Base-by-base conservation (phyloP, 2,888 invertebrate genomes). In the Tanypteryx hageni region DNA sequence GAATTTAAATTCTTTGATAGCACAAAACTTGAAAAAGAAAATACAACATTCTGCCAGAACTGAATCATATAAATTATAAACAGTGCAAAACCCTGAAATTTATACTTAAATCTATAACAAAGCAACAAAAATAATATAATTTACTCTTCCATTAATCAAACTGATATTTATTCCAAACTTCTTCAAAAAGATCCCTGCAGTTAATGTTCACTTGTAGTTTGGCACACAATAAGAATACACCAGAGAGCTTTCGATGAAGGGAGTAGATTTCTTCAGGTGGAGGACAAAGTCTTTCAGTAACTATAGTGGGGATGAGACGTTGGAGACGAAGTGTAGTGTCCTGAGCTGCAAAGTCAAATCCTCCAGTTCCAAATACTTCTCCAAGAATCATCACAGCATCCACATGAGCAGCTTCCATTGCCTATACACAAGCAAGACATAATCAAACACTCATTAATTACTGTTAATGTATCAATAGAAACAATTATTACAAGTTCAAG, bases 221-320 rank as follows among this genome's bases (percentile, higher is more conserved):
- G 0, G 98, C 96, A 94, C 99, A 99, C 0, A 99, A 95, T 56
- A 99, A 95, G 95, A 99, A 99, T 18, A 99, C 97, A 0, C 99
- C 99, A 0, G 99, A 98, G 86, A 99, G 96, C 95, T 99, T 99
- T 93, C 99, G 96, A 95, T 99, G 99, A 31, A 99, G 96, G 0
- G 99, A 99, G 95, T 99, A 99, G 93, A 99, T 98, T 95, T 99
- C 99, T 95, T 99, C 99, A 0, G 99, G 99, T 0, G 99, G 99
- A 1, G 99, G 99, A 93, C 99, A 98, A 2, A 99, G 96, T 44
- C 99, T 96, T 94, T 99, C 99, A 84, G 97, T 97, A 92, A 99
- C 96, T 96, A 99, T 99, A 0, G 99, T 98, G 0, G 99, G 99
- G 1, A 99, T 98, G 31, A 98, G 95, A 8, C 97, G 96, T 93